phyloP scores from a whole-genome alignment of 1,140 invertebrate species.

The Pseudobourletiella spinata region DNA sequence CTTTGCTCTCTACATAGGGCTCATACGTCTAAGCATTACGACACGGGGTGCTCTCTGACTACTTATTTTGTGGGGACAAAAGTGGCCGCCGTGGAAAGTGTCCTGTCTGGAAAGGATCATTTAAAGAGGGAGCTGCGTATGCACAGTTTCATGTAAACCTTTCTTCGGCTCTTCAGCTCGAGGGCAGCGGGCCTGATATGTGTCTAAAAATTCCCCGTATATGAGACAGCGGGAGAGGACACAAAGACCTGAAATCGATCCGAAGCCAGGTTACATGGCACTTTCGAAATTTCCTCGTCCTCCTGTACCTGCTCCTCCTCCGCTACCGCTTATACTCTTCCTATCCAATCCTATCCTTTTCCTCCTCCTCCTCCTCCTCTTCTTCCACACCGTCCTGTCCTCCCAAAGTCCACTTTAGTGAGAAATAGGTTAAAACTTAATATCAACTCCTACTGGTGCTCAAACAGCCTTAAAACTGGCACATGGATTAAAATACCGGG shows the following conservation, averaged over 20 bases:
- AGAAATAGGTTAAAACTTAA: neutral
- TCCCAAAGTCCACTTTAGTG: neutral
- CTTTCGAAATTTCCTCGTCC: neutral
- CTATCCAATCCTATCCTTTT: neutral
- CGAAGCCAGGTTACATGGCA: neutral
- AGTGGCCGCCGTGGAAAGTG: neutral
- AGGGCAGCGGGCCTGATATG: neutral
- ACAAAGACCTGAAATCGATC: slow-evolving; percentile 3
- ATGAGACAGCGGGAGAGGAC: neutral
- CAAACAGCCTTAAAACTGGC: too few relatives aligned
- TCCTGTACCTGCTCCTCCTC: neutral
- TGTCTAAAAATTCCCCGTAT: neutral
- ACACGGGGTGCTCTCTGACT: neutral
- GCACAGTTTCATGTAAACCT: neutral
- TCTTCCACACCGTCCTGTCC: neutral
- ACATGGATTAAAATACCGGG: too few relatives aligned
- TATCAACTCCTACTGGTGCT: too few relatives aligned
- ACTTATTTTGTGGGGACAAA: neutral
- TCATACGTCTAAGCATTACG: neutral
- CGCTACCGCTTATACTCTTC: neutral
- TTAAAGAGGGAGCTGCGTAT: neutral
- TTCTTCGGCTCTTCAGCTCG: neutral
- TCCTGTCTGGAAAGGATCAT: neutral
- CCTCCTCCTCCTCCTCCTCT: neutral
- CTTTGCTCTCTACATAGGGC: neutral